Evolutionary conservation across 2,888 invertebrate species (phyloP).

Genomic region (Cheilosia pagana): DNA sequence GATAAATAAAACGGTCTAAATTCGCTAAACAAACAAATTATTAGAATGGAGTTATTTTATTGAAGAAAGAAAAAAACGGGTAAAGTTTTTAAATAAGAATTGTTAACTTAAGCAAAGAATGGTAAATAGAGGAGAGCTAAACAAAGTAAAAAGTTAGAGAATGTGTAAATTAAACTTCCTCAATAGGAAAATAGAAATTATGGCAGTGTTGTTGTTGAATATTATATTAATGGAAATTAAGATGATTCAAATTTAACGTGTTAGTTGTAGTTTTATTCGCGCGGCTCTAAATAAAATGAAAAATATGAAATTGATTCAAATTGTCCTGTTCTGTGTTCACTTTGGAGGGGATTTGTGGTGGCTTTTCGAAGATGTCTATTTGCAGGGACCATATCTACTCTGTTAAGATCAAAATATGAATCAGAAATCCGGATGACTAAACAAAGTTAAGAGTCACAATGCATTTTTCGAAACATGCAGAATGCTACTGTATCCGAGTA

Average conservation of each 20-base stretch:
- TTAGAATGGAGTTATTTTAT: conserved; percentile 20
- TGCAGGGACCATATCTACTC: too few relatives aligned
- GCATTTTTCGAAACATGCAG: too few relatives aligned
- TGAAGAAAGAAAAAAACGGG: conserved; percentile 9
- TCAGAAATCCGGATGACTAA: too few relatives aligned
- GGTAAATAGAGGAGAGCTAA: conserved; percentile 1
- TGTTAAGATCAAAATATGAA: too few relatives aligned
- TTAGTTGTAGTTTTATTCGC: conserved; percentile 55
- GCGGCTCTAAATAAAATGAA: conserved; percentile 45
- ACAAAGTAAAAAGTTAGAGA: conserved; percentile 33
- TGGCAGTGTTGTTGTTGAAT: conserved; percentile 73
- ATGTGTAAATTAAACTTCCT: conserved; percentile 48
- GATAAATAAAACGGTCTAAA: conserved; percentile 37
- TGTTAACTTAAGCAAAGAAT: conserved; percentile 41
- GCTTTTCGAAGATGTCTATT: too few relatives aligned
- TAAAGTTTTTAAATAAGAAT: conserved; percentile 21
- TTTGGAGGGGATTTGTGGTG: not conserved
- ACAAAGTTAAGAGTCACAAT: too few relatives aligned
- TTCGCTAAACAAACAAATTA: conserved; percentile 42
- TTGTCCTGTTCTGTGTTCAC: conserved; percentile 43
- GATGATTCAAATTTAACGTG: conserved; percentile 49
- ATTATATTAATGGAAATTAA: conserved; percentile 34
- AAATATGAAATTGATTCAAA: conserved; percentile 24
- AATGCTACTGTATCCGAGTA: too few relatives aligned
- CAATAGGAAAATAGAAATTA: conserved; percentile 63